phyloP scores from a whole-genome alignment of 2,113 vertebrate species.

The Vanacampus margaritifer region DNA sequence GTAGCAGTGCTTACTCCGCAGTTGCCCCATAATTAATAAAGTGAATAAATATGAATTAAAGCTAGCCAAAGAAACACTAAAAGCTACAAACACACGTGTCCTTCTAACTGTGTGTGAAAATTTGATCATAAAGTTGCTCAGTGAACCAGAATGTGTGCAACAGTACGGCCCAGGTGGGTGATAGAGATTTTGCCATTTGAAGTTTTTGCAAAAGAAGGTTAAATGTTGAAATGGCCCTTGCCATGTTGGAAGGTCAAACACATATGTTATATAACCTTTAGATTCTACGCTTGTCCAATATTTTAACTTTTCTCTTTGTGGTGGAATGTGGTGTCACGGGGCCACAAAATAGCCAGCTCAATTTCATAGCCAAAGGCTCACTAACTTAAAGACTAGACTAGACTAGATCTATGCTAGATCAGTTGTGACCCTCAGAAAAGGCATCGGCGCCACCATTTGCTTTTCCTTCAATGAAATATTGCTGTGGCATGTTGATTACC shows the following conservation, averaged over 20 bases:
- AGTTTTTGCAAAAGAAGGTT: neutral
- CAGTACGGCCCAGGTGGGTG: neutral
- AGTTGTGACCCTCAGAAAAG: slow-evolving; percentile 19
- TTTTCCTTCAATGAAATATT: slow-evolving; percentile 22
- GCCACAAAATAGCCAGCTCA: neutral
- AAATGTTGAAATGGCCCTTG: neutral
- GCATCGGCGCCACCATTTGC: slow-evolving; percentile 19
- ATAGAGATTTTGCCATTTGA: neutral
- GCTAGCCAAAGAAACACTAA: too few species aligned
- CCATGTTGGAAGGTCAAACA: slow-evolving; percentile 5
- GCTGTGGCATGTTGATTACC: slow-evolving; percentile 41
- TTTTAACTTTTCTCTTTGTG: slow-evolving; percentile 13
- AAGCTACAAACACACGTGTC: too few species aligned
- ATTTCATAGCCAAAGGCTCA: neutral
- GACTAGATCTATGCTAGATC: slow-evolving; percentile 6
- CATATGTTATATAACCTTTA: slow-evolving; percentile 34
- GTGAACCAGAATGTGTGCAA: neutral
- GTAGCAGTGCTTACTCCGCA: too few species aligned
- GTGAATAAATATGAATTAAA: too few species aligned
- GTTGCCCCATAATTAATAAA: too few species aligned
- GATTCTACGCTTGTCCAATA: slow-evolving; percentile 21
- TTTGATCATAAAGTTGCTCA: neutral
- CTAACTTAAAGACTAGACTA: slow-evolving; percentile 18
- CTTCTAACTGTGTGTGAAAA: neutral
- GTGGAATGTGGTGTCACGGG: slow-evolving; percentile 7